These are phyloP conservation scores for Plecturocebus donacophilus DNA, from an alignment of 2,113 vertebrate genomes.

Conservation along the genomic window DNA sequence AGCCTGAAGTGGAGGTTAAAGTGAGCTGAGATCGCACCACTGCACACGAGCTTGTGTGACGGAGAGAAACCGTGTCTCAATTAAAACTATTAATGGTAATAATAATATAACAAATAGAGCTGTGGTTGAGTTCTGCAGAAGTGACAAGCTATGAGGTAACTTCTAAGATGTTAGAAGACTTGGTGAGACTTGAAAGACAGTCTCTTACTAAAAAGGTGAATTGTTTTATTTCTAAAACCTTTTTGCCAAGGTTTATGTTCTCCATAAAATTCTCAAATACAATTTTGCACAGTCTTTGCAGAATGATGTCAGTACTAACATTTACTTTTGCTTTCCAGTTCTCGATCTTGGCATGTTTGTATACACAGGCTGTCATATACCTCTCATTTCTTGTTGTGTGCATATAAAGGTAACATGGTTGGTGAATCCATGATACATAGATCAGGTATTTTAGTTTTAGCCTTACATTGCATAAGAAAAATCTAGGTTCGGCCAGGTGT, in stretches of 20 bases:
- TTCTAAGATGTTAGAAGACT: neutral
- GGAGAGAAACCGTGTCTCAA: too few relatives aligned
- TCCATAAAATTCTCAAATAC: neutral
- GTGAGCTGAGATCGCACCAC: too few relatives aligned
- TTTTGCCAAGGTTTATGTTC: neutral
- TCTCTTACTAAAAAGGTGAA: neutral
- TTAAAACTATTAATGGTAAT: neutral
- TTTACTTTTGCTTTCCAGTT: neutral
- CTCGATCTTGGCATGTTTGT: neutral
- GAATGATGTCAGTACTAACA: neutral
- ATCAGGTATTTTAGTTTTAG: neutral
- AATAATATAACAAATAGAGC: neutral
- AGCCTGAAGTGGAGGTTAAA: too few relatives aligned
- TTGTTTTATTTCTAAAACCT: neutral
- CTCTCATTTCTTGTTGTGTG: neutral
- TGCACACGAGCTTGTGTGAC: too few relatives aligned
- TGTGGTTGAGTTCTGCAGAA: neutral
- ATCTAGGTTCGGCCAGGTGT: too few relatives aligned
- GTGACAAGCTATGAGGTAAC: neutral
- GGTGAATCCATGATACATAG: neutral
- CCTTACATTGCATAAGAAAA: neutral
- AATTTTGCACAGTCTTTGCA: neutral
- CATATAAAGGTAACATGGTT: neutral
- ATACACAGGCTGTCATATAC: accelerated
- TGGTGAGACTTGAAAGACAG: neutral